Evolutionary conservation across 2,888 invertebrate genomes (phyloP), one percentile per base, ranked within the genome.

Genomic region (Merodon equestris): DNA sequence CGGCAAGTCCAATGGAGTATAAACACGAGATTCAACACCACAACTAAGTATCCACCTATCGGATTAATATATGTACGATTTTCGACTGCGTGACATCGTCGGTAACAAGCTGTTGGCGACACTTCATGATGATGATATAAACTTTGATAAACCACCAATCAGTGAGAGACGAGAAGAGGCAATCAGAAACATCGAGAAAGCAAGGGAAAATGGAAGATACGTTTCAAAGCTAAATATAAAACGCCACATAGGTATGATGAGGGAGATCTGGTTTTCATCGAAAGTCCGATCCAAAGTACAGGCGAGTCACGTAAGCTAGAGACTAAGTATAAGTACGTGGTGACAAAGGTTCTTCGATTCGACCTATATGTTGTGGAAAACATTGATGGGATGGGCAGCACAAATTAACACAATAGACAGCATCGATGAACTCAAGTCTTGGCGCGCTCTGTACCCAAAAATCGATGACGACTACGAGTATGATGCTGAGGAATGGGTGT

Each of bases 281-380:
- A n/a, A n/a, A n/a, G n/a, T n/a, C n/a, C n/a, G n/a, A n/a, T n/a
- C n/a, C n/a, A n/a, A n/a, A n/a, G n/a, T n/a, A n/a, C n/a, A n/a
- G n/a, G n/a, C n/a, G n/a, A n/a, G n/a, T n/a, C n/a, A n/a, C n/a
- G n/a, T n/a, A n/a, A n/a, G n/a, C n/a, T n/a, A n/a, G n/a, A n/a
- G n/a, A n/a, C n/a, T n/a, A n/a, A n/a, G n/a, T n/a, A n/a, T n/a
- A n/a, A n/a, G 9, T 48, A 48, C 12, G 48, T 10, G 3, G 18
- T 47, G 1, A 7, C 47, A 9, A 83, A 83, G 54, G 74, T 82
- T 2, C 48, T 84, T 2, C 74, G 67, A 19, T 71, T 81, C 60
- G 83, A 84, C 38, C 61, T 83, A 9, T 85, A 84, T 71, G 75
- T 82, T 9, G 50, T 83, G n/a, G 50, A 15, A 17, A 81, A 83